Evolutionary conservation across 2,888 invertebrate species (phyloP).

Genomic region (Hirtodrosophila trivittata): DNA sequence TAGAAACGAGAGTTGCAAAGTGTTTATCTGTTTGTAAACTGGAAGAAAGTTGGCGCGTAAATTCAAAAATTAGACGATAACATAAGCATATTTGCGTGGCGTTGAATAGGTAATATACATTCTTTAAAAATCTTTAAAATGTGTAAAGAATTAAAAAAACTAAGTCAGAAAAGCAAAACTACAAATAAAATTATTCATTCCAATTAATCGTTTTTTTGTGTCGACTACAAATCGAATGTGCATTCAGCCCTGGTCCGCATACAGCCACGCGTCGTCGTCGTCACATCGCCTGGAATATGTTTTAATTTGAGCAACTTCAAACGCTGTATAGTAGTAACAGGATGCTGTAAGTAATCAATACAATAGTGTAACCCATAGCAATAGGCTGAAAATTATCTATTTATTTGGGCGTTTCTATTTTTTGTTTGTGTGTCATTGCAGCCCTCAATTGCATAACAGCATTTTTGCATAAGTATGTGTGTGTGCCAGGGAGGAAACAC

Average conservation of each 20-base stretch:
- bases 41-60: slow-evolving; percentile 29
- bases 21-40: not conserved
- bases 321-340: slow-evolving; percentile 52
- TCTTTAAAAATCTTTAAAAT: too few species aligned
- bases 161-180: too few species aligned
- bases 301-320: slow-evolving; percentile 57
- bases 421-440: slow-evolving; percentile 50
- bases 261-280: slow-evolving; percentile 73
- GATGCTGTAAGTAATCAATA: slow-evolving; percentile 62
- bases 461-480: slow-evolving; percentile 68
- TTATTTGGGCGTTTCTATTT: not conserved
- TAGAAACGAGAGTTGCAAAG: not conserved
- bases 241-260: slow-evolving; percentile 53
- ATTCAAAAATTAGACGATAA: slow-evolving; percentile 28
- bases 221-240: slow-evolving; percentile 41
- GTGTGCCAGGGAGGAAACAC: slow-evolving; percentile 71
- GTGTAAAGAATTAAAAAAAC: too few species aligned
- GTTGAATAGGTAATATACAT: too few species aligned
- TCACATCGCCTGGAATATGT: slow-evolving; percentile 78
- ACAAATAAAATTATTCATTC: not conserved
- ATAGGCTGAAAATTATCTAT: not conserved
- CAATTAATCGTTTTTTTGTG: slow-evolving; percentile 2
- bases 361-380: slow-evolving; percentile 4
- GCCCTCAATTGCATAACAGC: slow-evolving; percentile 82
- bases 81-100: too few species aligned